A percentile compares a stretch with the other conserved stretches of the same genome.
These are phyloP conservation scores for Erythrolamprus reginae DNA, from an alignment of 2,113 vertebrate species.

Conservation along the genomic window DNA sequence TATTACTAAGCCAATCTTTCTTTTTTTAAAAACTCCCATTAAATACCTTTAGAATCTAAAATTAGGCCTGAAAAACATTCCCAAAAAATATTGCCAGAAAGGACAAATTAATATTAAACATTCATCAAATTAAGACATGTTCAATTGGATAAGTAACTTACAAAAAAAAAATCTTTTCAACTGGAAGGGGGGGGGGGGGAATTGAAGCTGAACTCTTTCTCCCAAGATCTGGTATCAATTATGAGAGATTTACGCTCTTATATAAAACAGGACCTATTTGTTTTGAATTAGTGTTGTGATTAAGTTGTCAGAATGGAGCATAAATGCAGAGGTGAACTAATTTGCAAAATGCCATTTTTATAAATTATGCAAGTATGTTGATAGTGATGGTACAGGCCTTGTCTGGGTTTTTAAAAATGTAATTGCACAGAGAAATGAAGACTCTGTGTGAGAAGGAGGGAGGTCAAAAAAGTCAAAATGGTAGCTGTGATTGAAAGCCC, in stretches of 20 bases:
- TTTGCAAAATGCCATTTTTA: conserved; percentile 36
- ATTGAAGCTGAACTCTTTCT: conserved; percentile 16
- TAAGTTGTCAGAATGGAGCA: conserved; percentile 51
- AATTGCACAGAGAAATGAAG: not conserved
- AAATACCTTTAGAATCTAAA: not conserved
- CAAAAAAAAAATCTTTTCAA: not conserved
- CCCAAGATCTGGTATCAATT: conserved; percentile 58
- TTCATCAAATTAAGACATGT: not conserved
- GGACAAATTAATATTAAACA: not conserved
- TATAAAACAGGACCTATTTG: conserved; percentile 64
- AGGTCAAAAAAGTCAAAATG: not conserved
- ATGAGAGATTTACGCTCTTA: conserved; percentile 54
- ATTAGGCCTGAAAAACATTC: not conserved
- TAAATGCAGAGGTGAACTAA: conserved; percentile 43
- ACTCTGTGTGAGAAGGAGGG: not conserved
- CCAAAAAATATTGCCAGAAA: not conserved
- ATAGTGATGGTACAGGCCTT: not conserved
- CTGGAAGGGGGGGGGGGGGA: not conserved
- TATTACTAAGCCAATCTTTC: not conserved
- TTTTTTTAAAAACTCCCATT: not conserved
- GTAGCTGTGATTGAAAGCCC: not conserved
- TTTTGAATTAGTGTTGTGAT: conserved; percentile 63
- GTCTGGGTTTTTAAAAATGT: conserved; percentile 15
- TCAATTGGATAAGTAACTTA: not conserved
- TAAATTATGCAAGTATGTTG: conserved; percentile 38